Base-by-base conservation (phyloP, 2,113 vertebrate genomes). In the human region DNA sequence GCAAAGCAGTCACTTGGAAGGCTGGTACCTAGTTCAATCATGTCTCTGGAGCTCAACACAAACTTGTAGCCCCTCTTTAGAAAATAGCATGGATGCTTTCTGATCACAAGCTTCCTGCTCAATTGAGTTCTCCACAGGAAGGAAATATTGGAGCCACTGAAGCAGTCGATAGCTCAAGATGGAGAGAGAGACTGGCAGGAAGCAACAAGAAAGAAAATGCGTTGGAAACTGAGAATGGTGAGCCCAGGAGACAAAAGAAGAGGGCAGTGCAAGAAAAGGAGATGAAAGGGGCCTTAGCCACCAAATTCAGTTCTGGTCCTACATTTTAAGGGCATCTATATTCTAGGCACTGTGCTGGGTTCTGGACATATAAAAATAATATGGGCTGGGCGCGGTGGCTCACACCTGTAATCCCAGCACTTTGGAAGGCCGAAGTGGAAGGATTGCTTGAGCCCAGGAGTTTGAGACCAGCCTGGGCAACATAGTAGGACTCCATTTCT, bases 51-150 rank as follows among this genome's bases (percentile, higher is more conserved):
- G 61, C 84, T 94, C 59, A 61, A 64, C 17, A 23, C 11, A 73
- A 6, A 68, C 22, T 59, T 48, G 8, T 43, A 93, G 66, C 8
- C 16, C 17, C 61, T 93, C 72, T 96, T 97, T 55, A 92, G 84
- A 90, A 96, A 93, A 93, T 76, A 35, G 38, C 78, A 86, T 95
- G 92, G 43, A 93, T 83, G 73, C 18, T 87, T 94, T 95, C 84
- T 97, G 68, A 61, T 92, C 84, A 93, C 22, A 12, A 82, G 78
- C 59, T 9, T 93, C n/a, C n/a, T 92, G 45, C 35, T 97, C 66
- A 79, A 45, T 82, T 82, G 87, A 96, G 57, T 96, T 93, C 75
- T 93, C 92, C 80, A 89, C 27, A 92, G 68, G 92, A 68, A 92
- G 83, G 59, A 87, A 94, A 92, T 90, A 85, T 22, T 95, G 66